A percentile compares a stretch with the other conserved stretches of the same genome.
These are phyloP conservation scores for Hucho hucho DNA, from an alignment of 2,113 vertebrate species.

Conservation along the genomic window DNA sequence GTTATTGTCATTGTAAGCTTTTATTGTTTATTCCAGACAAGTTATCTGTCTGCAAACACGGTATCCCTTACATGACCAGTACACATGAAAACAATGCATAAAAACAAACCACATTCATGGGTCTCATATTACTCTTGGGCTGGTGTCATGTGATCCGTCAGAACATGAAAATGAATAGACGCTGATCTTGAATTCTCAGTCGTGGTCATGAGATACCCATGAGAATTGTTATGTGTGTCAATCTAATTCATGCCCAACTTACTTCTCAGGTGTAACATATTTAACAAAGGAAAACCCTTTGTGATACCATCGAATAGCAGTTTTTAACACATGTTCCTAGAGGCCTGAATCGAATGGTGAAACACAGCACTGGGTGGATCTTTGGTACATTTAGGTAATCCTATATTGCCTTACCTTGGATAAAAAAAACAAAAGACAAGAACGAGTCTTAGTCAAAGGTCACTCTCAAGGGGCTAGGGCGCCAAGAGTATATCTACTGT, in stretches of 20 bases:
- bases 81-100: background rate
- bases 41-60: background rate
- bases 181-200: background rate
- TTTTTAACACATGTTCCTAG: too few relatives aligned
- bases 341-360: too few relatives aligned
- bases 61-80: background rate
- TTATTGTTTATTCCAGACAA: too few relatives aligned
- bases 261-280: background rate
- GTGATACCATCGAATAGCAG: too few relatives aligned
- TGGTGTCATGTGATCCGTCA: background rate
- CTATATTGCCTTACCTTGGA: too few relatives aligned
- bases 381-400: too few relatives aligned
- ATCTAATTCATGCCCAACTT: background rate
- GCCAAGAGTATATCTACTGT: constrained; percentile 1
- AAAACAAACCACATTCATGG: background rate
- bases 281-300: too few relatives aligned
- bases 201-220: too few relatives aligned
- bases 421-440: too few relatives aligned
- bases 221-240: background rate
- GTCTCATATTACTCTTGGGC: background rate
- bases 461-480: background rate
- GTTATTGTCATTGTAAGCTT: too few relatives aligned
- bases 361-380: too few relatives aligned
- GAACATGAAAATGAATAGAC: background rate
- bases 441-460: too few relatives aligned